These are phyloP conservation scores for Pontoporia blainvillei DNA, from an alignment of 2,113 vertebrate species.

Conservation along the genomic window DNA sequence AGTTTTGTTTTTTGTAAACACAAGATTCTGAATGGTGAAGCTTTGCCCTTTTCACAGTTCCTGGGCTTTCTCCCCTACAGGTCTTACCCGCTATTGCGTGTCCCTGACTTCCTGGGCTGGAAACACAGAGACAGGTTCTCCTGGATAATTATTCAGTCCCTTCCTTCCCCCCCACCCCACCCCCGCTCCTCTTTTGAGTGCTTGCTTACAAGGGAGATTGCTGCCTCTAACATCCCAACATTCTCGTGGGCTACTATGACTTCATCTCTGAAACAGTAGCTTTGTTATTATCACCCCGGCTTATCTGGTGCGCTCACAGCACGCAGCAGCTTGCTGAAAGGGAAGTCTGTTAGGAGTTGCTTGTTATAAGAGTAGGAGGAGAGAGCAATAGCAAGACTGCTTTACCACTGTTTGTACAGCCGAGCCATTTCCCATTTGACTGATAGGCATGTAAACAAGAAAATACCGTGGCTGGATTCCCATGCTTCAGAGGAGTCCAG, in stretches of 20 bases:
- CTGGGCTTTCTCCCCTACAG: background rate
- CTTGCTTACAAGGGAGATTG: background rate
- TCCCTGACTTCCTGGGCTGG: background rate
- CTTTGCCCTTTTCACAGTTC: background rate
- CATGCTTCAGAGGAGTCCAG: background rate
- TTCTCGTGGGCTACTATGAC: background rate
- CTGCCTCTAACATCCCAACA: background rate
- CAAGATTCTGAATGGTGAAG: background rate
- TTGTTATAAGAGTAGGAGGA: slow-evolving; percentile 55
- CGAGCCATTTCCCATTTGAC: slow-evolving; percentile 41
- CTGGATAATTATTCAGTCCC: accelerated
- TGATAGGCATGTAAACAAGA: background rate
- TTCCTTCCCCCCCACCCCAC: background rate
- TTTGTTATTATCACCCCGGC: background rate
- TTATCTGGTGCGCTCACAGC: slow-evolving; percentile 44
- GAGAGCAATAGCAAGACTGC: slow-evolving; percentile 11
- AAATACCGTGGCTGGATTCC: background rate
- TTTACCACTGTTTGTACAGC: background rate
- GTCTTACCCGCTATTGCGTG: accelerated
- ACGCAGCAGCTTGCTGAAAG: background rate
- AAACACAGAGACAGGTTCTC: background rate
- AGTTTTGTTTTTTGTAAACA: background rate
- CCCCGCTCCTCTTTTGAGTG: background rate
- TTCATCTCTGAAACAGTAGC: slow-evolving; percentile 32
- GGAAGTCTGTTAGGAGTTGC: slow-evolving; percentile 11